Evolutionary conservation across 2,797 vertebrate genomes (phyloP).

Genomic region (Sebastes hubbsi): DNA sequence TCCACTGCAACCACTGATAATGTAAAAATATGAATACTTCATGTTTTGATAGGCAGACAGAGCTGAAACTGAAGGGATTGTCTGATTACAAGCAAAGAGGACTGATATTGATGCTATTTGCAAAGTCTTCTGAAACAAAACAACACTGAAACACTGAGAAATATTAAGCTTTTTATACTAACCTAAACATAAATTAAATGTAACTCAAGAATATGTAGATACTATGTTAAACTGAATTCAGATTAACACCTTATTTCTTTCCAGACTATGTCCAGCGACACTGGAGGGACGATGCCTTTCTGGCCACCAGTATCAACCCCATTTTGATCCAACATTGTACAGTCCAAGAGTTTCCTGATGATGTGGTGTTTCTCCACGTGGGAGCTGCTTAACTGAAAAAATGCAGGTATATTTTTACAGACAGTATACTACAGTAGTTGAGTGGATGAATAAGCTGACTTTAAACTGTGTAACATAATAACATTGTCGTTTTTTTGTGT

Average conservation of each 20-base stretch:
- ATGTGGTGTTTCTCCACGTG: background rate
- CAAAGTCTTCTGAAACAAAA: conserved; percentile 18
- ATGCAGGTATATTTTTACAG: background rate
- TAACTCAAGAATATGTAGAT: background rate
- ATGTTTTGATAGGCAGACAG: background rate
- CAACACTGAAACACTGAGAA: too few species aligned
- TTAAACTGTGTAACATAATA: background rate
- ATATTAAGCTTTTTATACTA: too few species aligned
- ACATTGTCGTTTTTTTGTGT: background rate
- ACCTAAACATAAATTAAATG: too few species aligned
- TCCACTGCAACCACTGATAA: background rate
- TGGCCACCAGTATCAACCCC: background rate
- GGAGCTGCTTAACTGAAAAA: background rate
- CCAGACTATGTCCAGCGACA: too few species aligned
- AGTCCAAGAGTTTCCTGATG: background rate
- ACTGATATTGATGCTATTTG: background rate
- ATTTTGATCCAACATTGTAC: background rate
- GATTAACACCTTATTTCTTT: background rate
- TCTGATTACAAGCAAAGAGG: background rate
- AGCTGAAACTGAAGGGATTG: conserved; percentile 16
- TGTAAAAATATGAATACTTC: background rate
- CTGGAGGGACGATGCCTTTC: too few species aligned
- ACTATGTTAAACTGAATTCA: background rate
- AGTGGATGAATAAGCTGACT: background rate
- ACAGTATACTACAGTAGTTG: background rate